Conservation (phyloP, 1,140 invertebrate genomes). For the Drosophila tani region DNA sequence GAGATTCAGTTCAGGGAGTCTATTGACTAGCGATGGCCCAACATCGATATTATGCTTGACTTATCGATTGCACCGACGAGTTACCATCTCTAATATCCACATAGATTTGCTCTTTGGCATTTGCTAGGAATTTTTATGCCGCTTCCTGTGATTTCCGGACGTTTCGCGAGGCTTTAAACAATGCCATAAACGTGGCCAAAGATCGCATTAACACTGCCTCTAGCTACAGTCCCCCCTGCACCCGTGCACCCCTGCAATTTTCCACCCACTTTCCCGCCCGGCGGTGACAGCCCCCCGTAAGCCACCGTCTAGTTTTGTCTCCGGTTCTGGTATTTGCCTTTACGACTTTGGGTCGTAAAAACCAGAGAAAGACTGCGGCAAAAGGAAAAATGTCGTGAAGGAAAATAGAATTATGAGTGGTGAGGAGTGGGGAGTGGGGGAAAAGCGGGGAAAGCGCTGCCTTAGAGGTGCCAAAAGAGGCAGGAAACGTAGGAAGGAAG, state of each 20-base stretch:
- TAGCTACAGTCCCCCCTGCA: neutral
- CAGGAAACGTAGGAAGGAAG: slow-evolving; percentile 28
- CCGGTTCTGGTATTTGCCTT: slow-evolving; percentile 44
- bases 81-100: neutral
- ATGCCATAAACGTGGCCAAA: slow-evolving; percentile 73
- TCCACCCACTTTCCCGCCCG: slow-evolving; percentile 20
- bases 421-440: neutral
- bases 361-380: slow-evolving; percentile 24
- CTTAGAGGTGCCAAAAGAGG: slow-evolving; percentile 4
- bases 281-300: neutral
- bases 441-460: neutral
- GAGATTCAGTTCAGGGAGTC: neutral
- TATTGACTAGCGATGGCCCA: neutral
- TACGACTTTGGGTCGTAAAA: slow-evolving; percentile 53
- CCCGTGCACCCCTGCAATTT: slow-evolving; percentile 7
- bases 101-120: slow-evolving; percentile 32
- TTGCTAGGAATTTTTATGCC: slow-evolving; percentile 25
- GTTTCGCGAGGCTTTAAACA: slow-evolving; percentile 61
- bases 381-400: slow-evolving; percentile 31
- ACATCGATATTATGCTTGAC: neutral
- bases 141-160: slow-evolving; percentile 23
- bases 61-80: no score
- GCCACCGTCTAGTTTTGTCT: slow-evolving; percentile 32
- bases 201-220: slow-evolving; percentile 73
- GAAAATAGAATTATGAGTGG: slow-evolving; percentile 46